phyloP scores from a whole-genome alignment of 2,888 invertebrate species.

The Sphaerophoria rueppellii region DNA sequence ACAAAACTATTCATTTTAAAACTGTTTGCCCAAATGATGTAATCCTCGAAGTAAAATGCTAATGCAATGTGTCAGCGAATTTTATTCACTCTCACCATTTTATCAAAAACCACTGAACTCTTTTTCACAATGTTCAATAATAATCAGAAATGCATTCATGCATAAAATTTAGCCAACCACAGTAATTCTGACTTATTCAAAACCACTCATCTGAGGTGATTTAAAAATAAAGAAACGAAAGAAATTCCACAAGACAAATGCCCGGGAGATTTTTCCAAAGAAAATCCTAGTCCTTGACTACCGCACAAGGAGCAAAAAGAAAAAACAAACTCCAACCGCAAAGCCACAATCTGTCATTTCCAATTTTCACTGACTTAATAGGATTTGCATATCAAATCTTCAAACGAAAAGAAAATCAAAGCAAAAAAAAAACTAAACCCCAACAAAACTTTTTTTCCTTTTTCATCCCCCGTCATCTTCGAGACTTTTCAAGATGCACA shows the following conservation, averaged over 20 bases:
- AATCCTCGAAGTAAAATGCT: no score
- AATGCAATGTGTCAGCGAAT: no score
- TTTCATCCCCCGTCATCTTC: background rate
- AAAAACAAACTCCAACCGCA: slow-evolving; percentile 19
- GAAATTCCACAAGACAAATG: slow-evolving; percentile 27
- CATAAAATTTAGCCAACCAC: slow-evolving; percentile 4
- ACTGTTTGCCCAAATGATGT: no score
- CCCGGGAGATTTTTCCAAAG: slow-evolving; percentile 46
- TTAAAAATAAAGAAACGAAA: background rate
- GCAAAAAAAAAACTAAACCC: background rate
- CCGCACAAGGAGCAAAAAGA: background rate
- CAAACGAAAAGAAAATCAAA: background rate
- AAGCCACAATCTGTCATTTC: slow-evolving; percentile 44
- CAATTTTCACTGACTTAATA: slow-evolving; percentile 62
- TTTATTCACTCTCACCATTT: no score
- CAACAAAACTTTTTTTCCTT: slow-evolving; percentile 2
- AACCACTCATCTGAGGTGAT: slow-evolving; percentile 24
- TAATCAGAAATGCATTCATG: slow-evolving; percentile 11
- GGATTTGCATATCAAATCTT: slow-evolving; percentile 64
- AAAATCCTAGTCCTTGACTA: slow-evolving; percentile 5
- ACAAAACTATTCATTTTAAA: no score
- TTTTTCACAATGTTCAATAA: background rate
- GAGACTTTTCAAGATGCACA: background rate
- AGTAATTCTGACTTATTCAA: slow-evolving; percentile 33
- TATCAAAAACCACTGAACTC: no score